A percentile compares a stretch with the other conserved stretches of the same genome.
Evolutionary conservation across 2,113 vertebrate species (phyloP).

Genomic region (Dipodomys spectabilis): DNA sequence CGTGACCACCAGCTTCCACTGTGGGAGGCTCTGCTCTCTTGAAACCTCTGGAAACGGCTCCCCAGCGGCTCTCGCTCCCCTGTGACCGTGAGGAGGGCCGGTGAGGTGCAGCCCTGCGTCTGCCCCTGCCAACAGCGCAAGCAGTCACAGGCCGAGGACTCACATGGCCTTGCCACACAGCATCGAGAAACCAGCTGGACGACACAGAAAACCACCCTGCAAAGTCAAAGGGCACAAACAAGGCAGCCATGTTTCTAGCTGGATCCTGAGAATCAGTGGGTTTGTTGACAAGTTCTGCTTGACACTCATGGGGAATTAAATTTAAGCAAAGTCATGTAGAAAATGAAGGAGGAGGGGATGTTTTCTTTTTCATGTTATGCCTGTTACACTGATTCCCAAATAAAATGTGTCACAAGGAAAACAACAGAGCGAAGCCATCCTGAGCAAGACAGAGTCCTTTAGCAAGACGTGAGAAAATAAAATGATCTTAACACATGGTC

Average conservation of each 20-base stretch:
- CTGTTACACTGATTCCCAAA: not conserved
- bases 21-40: too few species aligned
- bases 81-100: too few species aligned
- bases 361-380: too few species aligned
- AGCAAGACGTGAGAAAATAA: not conserved
- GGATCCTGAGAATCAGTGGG: not conserved
- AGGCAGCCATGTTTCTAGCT: not conserved
- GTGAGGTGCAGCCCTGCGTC: too few species aligned
- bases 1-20: too few species aligned
- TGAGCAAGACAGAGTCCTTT: not conserved
- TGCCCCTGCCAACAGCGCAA: not conserved
- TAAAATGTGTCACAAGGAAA: not conserved
- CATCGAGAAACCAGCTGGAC: not conserved
- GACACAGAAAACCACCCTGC: not conserved
- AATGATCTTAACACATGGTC: not conserved
- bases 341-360: not conserved
- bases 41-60: too few species aligned
- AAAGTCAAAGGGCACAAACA: not conserved
- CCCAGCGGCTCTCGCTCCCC: too few species aligned
- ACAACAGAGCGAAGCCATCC: not conserved
- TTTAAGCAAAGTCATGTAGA: not conserved
- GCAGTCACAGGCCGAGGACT: not conserved
- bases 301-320: too few species aligned
- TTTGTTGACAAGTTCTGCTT: not conserved
- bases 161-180: too few species aligned